These are phyloP conservation scores for Tichodroma muraria DNA, from an alignment of 2,113 vertebrate genomes.

Conservation along the genomic window DNA sequence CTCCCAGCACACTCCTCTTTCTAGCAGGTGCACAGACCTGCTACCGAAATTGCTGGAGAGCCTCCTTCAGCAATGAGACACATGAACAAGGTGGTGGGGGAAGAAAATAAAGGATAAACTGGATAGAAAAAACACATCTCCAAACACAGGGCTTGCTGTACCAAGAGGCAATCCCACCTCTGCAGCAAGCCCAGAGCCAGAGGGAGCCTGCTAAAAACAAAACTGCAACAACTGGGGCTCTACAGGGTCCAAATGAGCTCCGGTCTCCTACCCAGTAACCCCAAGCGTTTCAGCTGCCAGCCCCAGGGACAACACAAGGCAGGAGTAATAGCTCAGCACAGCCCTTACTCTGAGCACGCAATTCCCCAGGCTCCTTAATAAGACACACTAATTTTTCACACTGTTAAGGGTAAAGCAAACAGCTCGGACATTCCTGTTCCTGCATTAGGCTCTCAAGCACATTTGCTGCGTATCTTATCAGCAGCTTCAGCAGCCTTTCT, in stretches of 20 bases:
- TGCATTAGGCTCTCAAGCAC: background rate
- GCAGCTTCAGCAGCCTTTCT: constrained; percentile 10
- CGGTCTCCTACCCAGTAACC: background rate
- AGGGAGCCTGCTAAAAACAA: background rate
- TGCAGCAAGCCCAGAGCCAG: background rate
- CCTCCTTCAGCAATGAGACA: background rate
- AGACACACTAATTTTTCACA: constrained; percentile 26
- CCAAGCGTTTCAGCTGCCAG: background rate
- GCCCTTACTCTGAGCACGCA: background rate
- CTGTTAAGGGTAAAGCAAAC: constrained; percentile 30
- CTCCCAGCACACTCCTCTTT: background rate
- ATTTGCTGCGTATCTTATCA: constrained; percentile 27
- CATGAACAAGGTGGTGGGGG: rapidly evolving
- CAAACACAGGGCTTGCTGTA: background rate
- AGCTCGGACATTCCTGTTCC: constrained; percentile 22
- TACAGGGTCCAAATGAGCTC: background rate
- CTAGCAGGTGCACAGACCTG: background rate
- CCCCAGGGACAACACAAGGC: background rate
- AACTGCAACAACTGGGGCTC: background rate
- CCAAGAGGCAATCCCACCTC: background rate
- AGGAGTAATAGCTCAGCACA: background rate
- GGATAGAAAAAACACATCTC: background rate
- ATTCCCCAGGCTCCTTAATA: background rate
- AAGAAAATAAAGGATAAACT: background rate
- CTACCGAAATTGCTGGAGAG: background rate